Conservation (phyloP, 2,888 invertebrate species). For the Rugalucina vietnamica region DNA sequence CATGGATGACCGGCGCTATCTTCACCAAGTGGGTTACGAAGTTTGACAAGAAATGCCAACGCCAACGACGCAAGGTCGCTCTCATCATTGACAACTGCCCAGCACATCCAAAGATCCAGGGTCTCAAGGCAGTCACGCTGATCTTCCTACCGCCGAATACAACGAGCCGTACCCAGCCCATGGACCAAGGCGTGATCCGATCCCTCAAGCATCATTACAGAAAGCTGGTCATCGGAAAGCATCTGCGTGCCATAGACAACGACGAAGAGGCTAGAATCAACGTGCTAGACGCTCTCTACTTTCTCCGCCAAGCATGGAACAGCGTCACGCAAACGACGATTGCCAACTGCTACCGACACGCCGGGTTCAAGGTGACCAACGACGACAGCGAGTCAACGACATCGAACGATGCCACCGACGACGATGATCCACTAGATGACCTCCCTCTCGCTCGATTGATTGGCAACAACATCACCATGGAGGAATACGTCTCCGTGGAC, state of each 20-base stretch:
- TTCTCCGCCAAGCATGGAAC: constrained; percentile 33
- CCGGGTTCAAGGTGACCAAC: not conserved
- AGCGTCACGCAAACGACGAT: not conserved
- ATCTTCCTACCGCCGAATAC: constrained; percentile 66
- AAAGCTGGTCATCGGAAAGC: constrained; percentile 15
- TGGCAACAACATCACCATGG: not conserved
- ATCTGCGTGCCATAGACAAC: constrained; percentile 24
- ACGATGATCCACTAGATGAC: not conserved
- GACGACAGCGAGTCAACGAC: not conserved
- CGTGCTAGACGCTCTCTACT: constrained; percentile 33
- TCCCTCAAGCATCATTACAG: constrained; percentile 45
- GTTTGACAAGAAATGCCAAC: constrained; percentile 30
- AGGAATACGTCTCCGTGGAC: not conserved
- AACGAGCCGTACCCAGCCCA: constrained; percentile 60
- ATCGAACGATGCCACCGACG: not conserved
- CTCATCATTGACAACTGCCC: constrained; percentile 64
- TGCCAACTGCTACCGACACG: not conserved
- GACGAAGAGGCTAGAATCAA: not conserved
- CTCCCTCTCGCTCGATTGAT: not conserved
- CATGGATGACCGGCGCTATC: constrained; percentile 62
- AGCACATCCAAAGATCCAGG: constrained; percentile 49
- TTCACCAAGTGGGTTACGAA: constrained; percentile 61
- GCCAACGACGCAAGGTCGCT: constrained; percentile 30
- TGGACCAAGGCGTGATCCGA: constrained; percentile 63
- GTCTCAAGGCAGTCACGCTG: constrained; percentile 40